Evolutionary conservation across 2,797 vertebrate genomes (phyloP).

Genomic region (Spheniscus humboldti): DNA sequence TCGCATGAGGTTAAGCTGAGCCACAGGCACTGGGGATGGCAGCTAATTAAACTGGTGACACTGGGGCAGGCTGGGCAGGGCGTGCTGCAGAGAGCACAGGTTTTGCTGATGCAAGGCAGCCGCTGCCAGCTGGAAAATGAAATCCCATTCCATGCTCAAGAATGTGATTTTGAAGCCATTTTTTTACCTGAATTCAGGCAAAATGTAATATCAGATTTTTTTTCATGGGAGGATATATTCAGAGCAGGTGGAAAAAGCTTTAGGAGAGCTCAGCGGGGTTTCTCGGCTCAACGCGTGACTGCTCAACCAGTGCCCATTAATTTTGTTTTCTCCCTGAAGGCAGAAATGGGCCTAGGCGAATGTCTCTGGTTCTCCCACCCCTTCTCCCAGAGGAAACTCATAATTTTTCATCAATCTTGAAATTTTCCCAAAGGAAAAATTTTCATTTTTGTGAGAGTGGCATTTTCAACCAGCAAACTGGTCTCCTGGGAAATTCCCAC

Average conservation of each 20-base stretch:
- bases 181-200: background rate
- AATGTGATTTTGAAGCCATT: background rate
- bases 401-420: constrained; percentile 35
- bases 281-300: background rate
- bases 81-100: background rate
- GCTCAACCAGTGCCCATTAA: constrained; percentile 22
- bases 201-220: background rate
- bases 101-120: background rate
- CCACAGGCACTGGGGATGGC: background rate
- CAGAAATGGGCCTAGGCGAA: background rate
- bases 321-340: constrained; percentile 46
- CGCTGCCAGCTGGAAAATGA: constrained; percentile 9
- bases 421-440: constrained; percentile 25
- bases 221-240: background rate
- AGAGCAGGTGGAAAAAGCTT: background rate
- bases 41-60: constrained; percentile 2
- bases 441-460: constrained; percentile 21
- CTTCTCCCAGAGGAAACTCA: constrained; percentile 16
- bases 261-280: constrained; percentile 4
- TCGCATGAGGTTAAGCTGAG: background rate
- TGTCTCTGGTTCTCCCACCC: background rate
- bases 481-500: constrained; percentile 31
- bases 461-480: constrained; percentile 3
- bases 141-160: background rate
- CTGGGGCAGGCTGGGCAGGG: background rate